These are phyloP conservation scores for Carassius gibelio DNA, from an alignment of 2,113 vertebrate species.

Conservation along the genomic window DNA sequence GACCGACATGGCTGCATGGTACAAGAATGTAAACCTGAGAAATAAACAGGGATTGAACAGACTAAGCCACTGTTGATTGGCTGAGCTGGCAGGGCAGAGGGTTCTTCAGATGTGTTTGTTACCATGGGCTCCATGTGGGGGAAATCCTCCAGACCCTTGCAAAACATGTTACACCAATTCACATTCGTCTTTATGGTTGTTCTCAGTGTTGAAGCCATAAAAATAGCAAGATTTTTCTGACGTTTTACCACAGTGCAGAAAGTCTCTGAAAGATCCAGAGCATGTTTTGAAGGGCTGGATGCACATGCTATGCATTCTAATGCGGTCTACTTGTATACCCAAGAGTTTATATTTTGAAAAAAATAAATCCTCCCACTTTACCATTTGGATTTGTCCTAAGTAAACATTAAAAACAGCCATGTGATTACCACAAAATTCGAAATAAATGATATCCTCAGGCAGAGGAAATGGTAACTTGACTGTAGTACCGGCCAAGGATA, in stretches of 20 bases:
- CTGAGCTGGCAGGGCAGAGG: not conserved
- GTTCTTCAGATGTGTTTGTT: not conserved
- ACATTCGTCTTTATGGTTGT: not conserved
- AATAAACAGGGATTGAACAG: slow-evolving; percentile 2
- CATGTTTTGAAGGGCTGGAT: not conserved
- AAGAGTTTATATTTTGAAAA: too few relatives aligned
- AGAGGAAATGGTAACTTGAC: not conserved
- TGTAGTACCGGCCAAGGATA: not conserved
- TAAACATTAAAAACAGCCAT: too few relatives aligned
- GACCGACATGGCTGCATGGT: slow-evolving; percentile 5
- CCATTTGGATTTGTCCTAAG: too few relatives aligned
- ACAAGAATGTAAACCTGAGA: slow-evolving; percentile 31
- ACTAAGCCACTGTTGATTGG: not conserved
- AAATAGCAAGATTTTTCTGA: not conserved
- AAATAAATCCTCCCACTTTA: too few relatives aligned
- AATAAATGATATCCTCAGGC: not conserved
- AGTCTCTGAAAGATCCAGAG: not conserved
- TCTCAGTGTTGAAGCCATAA: not conserved
- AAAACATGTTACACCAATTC: not conserved
- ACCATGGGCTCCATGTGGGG: not conserved
- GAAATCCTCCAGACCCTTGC: not conserved
- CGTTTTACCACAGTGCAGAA: not conserved
- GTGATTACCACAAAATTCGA: too few relatives aligned
- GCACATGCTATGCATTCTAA: slow-evolving; percentile 18
- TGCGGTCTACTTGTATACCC: not conserved